A percentile compares a stretch with the other conserved stretches of the same genome.
These are phyloP conservation scores for Poicephalus gulielmi DNA, from an alignment of 2,113 vertebrate species.

Conservation along the genomic window DNA sequence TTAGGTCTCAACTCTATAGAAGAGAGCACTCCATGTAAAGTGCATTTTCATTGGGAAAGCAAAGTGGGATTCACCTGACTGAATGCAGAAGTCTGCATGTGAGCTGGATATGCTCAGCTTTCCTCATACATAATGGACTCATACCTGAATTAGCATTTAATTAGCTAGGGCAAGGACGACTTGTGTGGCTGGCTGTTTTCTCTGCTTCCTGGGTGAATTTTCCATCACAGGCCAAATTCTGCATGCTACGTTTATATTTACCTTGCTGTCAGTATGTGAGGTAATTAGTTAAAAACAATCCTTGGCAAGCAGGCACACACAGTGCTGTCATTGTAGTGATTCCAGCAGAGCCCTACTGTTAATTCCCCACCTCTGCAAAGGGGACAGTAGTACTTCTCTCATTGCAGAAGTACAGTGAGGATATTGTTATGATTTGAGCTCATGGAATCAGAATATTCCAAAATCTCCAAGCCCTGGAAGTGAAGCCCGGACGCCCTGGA, in stretches of 20 bases:
- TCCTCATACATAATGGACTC: neutral
- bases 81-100: neutral
- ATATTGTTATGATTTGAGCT: neutral
- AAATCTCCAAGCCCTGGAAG: neutral
- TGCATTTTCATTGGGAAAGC: neutral
- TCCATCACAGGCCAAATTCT: neutral
- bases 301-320: neutral
- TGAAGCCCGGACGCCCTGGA: neutral
- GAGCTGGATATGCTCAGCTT: neutral
- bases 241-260: neutral
- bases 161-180: neutral
- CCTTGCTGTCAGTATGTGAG: neutral
- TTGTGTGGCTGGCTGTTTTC: neutral
- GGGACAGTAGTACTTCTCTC: neutral
- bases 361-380: neutral
- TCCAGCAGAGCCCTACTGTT: neutral
- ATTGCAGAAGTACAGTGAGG: neutral
- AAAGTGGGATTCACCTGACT: neutral
- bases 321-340: neutral
- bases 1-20: too few relatives aligned
- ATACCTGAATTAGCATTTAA: neutral
- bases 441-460: neutral
- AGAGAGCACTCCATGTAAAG: neutral
- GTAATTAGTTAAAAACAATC: neutral
- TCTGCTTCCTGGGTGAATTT: neutral